Base-by-base conservation (phyloP, 1,140 invertebrate genomes). In the Saccostrea glomerata region DNA sequence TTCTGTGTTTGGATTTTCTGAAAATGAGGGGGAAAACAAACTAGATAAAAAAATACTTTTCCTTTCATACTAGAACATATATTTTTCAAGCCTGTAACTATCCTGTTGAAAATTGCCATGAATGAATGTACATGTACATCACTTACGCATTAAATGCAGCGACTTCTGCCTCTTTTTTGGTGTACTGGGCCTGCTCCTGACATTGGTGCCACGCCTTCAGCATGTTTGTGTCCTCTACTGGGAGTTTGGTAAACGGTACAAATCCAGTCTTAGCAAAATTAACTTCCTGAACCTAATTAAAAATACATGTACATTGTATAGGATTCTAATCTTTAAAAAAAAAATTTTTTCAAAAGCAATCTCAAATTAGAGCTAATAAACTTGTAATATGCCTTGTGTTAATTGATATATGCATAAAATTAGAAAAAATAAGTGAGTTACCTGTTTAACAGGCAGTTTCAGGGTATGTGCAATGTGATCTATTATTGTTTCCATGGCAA, bases 1-100 rank as follows among this genome's bases (percentile, higher is more conserved):
- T 99, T 91, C 97, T 97, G 96, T 97, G 99, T 58, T 97, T 54
- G 12, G 9, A 55, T 84, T 84, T 54, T 20, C 82, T 84, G 40
- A 25, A 23, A 84, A 55, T 77, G 15, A 15, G 25, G 47, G 6
- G 9, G 9, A 47, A 47, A 47, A 9, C 30, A 77, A 13, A 2
- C 7, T n/a, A 63, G 58, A 63, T 20, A 63, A 63, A 60, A 17
- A 17, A 63, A 63, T 20, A 4, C 13, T 20, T 20, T 17, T 1
- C 20, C 13, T 20, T 17, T 60, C 15, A 17, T 58, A 58, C 3
- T 60, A 20, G 58, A 13, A 13, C 20, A 4, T 17, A 13, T 17
- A 15, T 20, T 60, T 60, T 20, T 60, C 20, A 60, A 20, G 20
- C 13, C 2, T 13, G 58, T 13, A 15, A 20, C 3, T 13, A 63